Percentiles rank a stretch among this genome's conserved stretches.
These are phyloP conservation scores for Gymnocephalus cernua DNA, from an alignment of 2,113 vertebrate species.

Conservation along the genomic window DNA sequence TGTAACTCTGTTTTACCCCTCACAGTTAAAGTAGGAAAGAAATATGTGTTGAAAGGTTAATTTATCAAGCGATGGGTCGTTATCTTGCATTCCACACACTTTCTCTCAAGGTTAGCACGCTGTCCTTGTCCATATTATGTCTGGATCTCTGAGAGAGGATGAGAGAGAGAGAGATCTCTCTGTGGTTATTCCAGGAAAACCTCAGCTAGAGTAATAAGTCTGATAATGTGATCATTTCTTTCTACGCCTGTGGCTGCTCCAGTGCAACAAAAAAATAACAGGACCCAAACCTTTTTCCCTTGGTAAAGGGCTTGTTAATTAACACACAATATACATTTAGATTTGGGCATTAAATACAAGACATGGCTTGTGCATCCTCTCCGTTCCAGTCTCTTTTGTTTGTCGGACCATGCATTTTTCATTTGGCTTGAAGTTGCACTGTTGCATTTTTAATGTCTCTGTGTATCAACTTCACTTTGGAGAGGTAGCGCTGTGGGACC, in stretches of 20 bases:
- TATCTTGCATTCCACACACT: not conserved
- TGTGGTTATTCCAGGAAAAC: not conserved
- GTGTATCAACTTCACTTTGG: conserved; percentile 22
- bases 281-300: not conserved
- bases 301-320: not conserved
- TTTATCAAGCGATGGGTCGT: not conserved
- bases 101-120: not conserved
- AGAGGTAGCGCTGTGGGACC: conserved; percentile 2
- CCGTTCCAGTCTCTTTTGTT: conserved; percentile 12
- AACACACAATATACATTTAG: not conserved
- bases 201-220: not conserved
- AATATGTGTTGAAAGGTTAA: not conserved
- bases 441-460: conserved; percentile 68
- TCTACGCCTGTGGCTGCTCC: not conserved
- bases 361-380: not conserved
- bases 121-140: not conserved
- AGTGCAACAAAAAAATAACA: not conserved
- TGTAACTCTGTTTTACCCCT: not conserved
- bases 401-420: conserved; percentile 62
- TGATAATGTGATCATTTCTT: not conserved
- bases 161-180: not conserved
- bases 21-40: not conserved
- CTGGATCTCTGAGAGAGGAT: not conserved
- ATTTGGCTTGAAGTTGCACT: conserved; percentile 59
- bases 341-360: not conserved